Conservation (phyloP, 2,113 vertebrate species). For the Caretta caretta region DNA sequence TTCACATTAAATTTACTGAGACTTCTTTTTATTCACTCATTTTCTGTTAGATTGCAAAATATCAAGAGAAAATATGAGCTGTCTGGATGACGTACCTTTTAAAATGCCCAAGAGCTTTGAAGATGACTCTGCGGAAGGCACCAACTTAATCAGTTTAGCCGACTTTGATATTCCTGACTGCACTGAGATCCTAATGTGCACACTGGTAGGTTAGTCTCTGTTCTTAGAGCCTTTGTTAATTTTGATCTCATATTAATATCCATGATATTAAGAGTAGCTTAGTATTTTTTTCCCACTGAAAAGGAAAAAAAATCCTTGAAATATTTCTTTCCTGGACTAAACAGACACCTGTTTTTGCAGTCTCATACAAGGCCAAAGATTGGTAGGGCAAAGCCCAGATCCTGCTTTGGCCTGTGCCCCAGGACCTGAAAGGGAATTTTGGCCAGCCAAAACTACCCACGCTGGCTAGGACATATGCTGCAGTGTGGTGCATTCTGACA, state of each 20-base stretch:
- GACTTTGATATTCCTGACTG: slow-evolving; percentile 80
- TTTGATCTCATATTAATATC: not conserved
- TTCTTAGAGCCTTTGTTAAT: not conserved
- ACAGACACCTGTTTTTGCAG: not conserved
- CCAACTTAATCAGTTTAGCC: slow-evolving; percentile 29
- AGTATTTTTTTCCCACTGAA: not conserved
- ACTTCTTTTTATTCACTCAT: not conserved
- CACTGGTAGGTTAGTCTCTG: slow-evolving; percentile 83
- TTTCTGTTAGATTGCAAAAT: not conserved
- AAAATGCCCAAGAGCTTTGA: slow-evolving; percentile 72
- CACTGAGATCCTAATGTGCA: slow-evolving; percentile 82
- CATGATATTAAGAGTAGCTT: not conserved
- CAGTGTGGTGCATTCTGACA: not conserved
- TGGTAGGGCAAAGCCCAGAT: not conserved
- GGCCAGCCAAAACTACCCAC: not conserved
- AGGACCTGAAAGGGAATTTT: not conserved
- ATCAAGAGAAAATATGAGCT: slow-evolving; percentile 67
- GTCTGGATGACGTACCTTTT: slow-evolving; percentile 88
- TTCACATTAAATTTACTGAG: not conserved
- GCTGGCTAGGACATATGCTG: not conserved
- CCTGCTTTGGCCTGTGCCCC: not conserved
- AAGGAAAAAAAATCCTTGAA: not conserved
- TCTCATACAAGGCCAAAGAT: not conserved
- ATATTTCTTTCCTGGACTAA: not conserved
- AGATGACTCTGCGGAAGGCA: slow-evolving; percentile 50